These are phyloP conservation scores for Acinonyx jubatus DNA, from an alignment of 2,113 vertebrate species.

Conservation along the genomic window DNA sequence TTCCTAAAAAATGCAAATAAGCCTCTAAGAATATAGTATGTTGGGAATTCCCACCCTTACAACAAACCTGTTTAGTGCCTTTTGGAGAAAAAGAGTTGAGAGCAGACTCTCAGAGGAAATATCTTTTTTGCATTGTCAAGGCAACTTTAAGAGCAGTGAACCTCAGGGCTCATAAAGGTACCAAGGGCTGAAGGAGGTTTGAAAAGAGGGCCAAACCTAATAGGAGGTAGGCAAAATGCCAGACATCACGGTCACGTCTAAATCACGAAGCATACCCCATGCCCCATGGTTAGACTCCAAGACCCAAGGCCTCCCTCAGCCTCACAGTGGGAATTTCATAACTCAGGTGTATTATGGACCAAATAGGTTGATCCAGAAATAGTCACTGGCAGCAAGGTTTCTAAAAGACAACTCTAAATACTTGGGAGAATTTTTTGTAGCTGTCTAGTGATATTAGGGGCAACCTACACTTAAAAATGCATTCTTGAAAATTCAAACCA, in stretches of 20 bases:
- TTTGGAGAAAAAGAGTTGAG: not conserved
- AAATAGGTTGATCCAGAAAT: not conserved
- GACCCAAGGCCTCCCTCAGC: not conserved
- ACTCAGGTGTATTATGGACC: not conserved
- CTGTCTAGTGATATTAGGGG: not conserved
- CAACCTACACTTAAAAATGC: not conserved
- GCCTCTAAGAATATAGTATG: not conserved
- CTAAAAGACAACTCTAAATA: not conserved
- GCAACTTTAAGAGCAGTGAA: not conserved
- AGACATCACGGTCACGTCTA: not conserved
- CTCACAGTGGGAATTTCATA: not conserved
- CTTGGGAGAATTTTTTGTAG: fast-evolving
- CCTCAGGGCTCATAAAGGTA: not conserved
- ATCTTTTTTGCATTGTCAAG: not conserved
- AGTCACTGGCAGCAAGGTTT: not conserved
- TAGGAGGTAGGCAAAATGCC: not conserved
- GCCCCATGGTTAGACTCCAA: too few species aligned
- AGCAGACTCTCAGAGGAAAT: not conserved
- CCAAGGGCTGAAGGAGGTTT: not conserved
- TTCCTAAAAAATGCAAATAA: not conserved
- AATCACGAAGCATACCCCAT: not conserved
- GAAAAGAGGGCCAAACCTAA: not conserved
- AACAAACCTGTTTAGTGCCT: not conserved
- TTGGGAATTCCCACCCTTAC: not conserved
- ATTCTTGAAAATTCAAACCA: not conserved